A percentile compares a stretch with the other conserved stretches of the same genome.
phyloP scores from a whole-genome alignment of 2,113 vertebrate species.

The Pipra filicauda region DNA sequence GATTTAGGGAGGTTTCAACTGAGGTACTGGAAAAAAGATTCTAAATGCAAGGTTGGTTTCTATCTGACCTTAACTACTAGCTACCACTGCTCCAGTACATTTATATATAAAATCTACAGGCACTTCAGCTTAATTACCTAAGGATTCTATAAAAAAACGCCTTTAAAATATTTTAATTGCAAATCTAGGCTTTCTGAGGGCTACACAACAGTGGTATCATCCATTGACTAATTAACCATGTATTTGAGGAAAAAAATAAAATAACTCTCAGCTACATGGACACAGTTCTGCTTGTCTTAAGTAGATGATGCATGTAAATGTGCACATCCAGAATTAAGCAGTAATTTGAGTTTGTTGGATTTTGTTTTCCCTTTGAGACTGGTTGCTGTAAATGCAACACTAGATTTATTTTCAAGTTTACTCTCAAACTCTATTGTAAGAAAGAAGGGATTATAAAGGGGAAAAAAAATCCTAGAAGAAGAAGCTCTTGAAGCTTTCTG shows the following conservation, averaged over 20 bases:
- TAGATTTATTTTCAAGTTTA: conserved; percentile 60
- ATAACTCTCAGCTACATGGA: neutral
- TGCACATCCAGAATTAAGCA: conserved; percentile 25
- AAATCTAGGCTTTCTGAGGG: conserved; percentile 38
- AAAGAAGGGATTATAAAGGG: conserved; percentile 32
- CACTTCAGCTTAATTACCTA: conserved; percentile 52
- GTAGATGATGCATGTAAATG: conserved; percentile 46
- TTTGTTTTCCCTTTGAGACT: conserved; percentile 43
- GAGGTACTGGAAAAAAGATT: conserved; percentile 25
- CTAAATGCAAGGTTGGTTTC: conserved; percentile 40
- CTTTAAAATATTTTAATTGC: conserved; percentile 53
- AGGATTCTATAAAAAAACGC: conserved; percentile 34
- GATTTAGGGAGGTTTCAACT: conserved; percentile 12
- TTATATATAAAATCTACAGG: conserved; percentile 17
- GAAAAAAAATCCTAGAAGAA: conserved; percentile 35
- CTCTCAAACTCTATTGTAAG: conserved; percentile 47
- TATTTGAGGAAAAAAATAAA: conserved; percentile 8
- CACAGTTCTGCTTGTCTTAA: conserved; percentile 2
- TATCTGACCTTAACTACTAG: conserved; percentile 45
- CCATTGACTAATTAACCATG: neutral
- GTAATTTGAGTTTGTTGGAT: conserved; percentile 13
- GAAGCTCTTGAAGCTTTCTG: neutral
- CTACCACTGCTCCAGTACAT: conserved; percentile 6
- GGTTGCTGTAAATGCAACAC: neutral
- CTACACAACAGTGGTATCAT: conserved; percentile 20